Conservation (phyloP, 2,113 vertebrate species). For the Acanthisitta chloris region DNA sequence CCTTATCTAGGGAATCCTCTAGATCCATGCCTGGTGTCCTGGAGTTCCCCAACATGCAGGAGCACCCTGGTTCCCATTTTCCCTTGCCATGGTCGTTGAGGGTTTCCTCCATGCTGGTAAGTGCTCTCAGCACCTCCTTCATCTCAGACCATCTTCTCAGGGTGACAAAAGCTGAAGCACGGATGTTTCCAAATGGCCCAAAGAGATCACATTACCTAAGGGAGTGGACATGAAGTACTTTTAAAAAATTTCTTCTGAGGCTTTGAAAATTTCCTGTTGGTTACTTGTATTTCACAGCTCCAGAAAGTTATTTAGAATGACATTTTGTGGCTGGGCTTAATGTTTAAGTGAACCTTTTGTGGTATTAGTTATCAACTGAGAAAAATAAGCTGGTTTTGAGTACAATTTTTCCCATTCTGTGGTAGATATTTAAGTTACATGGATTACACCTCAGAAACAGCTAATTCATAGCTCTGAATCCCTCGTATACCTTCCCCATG, state of each 20-base stretch:
- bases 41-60: background rate
- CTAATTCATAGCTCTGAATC: background rate
- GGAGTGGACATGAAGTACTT: background rate
- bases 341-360: background rate
- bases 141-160: background rate
- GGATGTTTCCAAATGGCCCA: background rate
- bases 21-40: background rate
- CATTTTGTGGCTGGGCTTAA: background rate
- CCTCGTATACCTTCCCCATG: background rate
- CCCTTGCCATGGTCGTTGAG: background rate
- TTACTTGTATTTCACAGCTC: background rate
- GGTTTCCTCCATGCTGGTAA: background rate
- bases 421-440: background rate
- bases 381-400: background rate
- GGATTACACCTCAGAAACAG: background rate
- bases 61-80: background rate
- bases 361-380: background rate
- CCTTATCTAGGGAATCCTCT: background rate
- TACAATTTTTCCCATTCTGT: background rate
- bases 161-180: background rate
- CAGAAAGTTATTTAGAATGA: background rate
- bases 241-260: background rate
- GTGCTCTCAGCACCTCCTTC: background rate
- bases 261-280: background rate
- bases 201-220: background rate